Evolutionary conservation across 1,140 invertebrate genomes (phyloP).

Genomic region (Eueides isabella): DNA sequence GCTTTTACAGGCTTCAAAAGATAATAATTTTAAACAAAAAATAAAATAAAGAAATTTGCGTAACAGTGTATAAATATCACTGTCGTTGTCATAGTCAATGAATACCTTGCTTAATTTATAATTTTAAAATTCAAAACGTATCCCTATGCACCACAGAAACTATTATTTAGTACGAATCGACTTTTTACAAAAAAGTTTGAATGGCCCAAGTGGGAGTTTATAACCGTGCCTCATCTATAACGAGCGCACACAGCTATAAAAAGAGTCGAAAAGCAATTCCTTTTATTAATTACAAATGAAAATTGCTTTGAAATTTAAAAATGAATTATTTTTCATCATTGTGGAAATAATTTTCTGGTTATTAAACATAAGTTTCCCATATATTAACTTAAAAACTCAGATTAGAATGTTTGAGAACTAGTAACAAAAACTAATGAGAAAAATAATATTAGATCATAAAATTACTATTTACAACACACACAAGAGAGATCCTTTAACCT

Average conservation of each 20-base stretch:
- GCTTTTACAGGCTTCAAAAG: no score
- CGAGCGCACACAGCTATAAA: conserved; percentile 14
- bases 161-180: conserved; percentile 18
- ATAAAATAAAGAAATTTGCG: background rate
- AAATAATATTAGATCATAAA: no score
- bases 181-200: conserved; percentile 30
- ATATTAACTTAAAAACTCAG: no score
- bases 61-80: background rate
- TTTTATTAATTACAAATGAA: conserved; percentile 17
- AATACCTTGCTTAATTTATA: conserved; percentile 16
- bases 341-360: no score
- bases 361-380: no score
- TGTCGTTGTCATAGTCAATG: no score
- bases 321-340: no score
- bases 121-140: conserved; percentile 8
- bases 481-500: no score
- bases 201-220: conserved; percentile 23
- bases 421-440: no score
- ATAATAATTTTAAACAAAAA: background rate
- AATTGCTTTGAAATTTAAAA: conserved; percentile 10
- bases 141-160: conserved; percentile 10
- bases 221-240: conserved; percentile 26
- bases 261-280: conserved; percentile 17
- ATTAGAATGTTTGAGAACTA: no score
- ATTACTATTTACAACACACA: no score